Evolutionary conservation across 2,888 invertebrate species (phyloP), one percentile per base, ranked within the genome.

Genomic region (Plebejus argus): DNA sequence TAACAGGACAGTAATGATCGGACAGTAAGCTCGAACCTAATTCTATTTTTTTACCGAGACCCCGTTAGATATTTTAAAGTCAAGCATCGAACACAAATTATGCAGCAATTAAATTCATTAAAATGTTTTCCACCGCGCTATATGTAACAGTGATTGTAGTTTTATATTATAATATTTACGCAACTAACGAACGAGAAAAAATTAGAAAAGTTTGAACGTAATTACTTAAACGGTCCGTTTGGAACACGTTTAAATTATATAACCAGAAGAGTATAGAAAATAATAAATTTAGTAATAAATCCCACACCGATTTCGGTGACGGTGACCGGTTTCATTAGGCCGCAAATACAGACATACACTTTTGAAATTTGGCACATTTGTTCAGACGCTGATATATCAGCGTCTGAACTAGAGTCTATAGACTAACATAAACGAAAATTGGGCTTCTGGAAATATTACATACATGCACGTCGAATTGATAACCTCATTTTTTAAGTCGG

Each of bases 181-280:
- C 49, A 74, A 74, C 74, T 53, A 74, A 74, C 49, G 28, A 74
- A 28, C 74, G 49, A 53, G 8, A 45, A 72, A 23, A 28, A 53
- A 74, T 49, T 45, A 53, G 45, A 53, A 72, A 49, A 53, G 45
- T 74, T 28, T 74, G 23, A 72, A 15, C 45, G 45, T 45, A 28
- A 20, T 23, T 49, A 49, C 28, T 74, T 72, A 74, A 74, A 33
- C 23, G 20, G 74, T 23, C 49, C 20, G 72, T 61, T 58, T 58
- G 7, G 3, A 58, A 8, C 45, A 7, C 72, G 23, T 15, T 23
- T 33, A 53, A 53, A 53, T 74, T 74, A 49, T 53, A 74, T 74
- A 74, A 74, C 53, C 23, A 35, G 20, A 72, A 77, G 28, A 78
- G 77, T 80, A 82, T 83, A 81, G 10, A 28, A 23, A 7, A 58